Evolutionary conservation across 2,888 invertebrate species (phyloP).

Genomic region (Holacanthella duospinosa): DNA sequence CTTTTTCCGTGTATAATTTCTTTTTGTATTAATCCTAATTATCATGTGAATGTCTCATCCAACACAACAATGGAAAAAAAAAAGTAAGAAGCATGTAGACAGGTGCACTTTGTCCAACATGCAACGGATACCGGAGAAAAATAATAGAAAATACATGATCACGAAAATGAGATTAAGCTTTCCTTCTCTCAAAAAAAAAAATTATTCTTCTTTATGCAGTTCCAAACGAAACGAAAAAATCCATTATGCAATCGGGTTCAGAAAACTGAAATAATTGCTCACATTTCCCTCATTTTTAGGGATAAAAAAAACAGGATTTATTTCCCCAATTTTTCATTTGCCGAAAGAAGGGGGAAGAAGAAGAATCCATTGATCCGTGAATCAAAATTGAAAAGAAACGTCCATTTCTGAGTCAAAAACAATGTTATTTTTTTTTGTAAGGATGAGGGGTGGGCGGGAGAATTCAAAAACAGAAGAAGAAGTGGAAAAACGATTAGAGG

Average conservation of each 20-base stretch:
- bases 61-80: neutral
- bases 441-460: neutral
- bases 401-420: neutral
- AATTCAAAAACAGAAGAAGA: neutral
- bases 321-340: neutral
- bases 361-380: neutral
- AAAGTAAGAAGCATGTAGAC: no score
- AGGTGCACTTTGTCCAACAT: no score
- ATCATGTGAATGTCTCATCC: no score
- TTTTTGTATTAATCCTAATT: neutral
- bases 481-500: neutral
- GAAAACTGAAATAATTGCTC: slow-evolving; percentile 39
- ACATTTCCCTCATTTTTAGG: slow-evolving; percentile 27
- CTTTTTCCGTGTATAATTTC: neutral
- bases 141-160: no score
- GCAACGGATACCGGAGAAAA: no score
- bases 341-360: neutral
- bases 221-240: neutral
- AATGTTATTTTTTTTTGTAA: neutral
- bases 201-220: neutral
- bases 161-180: slow-evolving; percentile 34
- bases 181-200: no score
- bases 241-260: no score
- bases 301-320: neutral
- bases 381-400: neutral